Percentiles rank a stretch among this genome's conserved stretches.
Conservation (phyloP, 1,140 invertebrate genomes). For the Drosophila eugracilis region DNA sequence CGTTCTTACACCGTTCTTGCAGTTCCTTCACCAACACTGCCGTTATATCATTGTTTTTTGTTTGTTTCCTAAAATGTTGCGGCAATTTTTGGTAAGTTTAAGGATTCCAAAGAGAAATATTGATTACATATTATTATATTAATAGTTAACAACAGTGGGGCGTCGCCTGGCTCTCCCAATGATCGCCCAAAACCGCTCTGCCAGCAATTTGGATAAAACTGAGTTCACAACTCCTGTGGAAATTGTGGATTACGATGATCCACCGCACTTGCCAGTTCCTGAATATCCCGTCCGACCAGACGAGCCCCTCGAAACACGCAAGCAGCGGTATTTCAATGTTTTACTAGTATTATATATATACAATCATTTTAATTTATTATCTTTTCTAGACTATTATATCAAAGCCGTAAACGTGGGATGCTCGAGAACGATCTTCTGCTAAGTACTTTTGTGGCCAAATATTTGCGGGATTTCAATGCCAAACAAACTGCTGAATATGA, state of each 20-base stretch:
- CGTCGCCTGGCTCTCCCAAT: constrained; percentile 26
- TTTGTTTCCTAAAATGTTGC: constrained; percentile 45
- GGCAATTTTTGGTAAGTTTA: constrained; percentile 53
- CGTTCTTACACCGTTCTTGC: no score
- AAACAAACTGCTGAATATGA: constrained; percentile 93
- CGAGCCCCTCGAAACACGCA: constrained; percentile 69
- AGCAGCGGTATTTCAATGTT: constrained; percentile 66
- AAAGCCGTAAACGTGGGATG: constrained; percentile 98
- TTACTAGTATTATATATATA: no score
- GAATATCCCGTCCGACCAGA: constrained; percentile 66
- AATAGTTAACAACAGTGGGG: constrained; percentile 24
- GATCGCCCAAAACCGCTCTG: constrained; percentile 18
- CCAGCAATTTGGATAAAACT: constrained; percentile 44
- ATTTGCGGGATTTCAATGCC: constrained; percentile 90
- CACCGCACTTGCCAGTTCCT: constrained; percentile 67
- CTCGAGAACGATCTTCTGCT: constrained; percentile 97
- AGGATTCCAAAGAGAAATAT: background rate
- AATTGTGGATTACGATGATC: constrained; percentile 76
- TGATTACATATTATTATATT: background rate
- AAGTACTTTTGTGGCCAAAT: constrained; percentile 96
- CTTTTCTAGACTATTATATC: constrained; percentile 92
- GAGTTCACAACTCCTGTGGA: constrained; percentile 55
- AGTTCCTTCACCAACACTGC: constrained; percentile 13
- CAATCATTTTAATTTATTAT: background rate
- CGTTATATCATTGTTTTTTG: constrained; percentile 44